Base-by-base conservation (phyloP, 1,140 invertebrate species). In the Drosophila miranda region DNA sequence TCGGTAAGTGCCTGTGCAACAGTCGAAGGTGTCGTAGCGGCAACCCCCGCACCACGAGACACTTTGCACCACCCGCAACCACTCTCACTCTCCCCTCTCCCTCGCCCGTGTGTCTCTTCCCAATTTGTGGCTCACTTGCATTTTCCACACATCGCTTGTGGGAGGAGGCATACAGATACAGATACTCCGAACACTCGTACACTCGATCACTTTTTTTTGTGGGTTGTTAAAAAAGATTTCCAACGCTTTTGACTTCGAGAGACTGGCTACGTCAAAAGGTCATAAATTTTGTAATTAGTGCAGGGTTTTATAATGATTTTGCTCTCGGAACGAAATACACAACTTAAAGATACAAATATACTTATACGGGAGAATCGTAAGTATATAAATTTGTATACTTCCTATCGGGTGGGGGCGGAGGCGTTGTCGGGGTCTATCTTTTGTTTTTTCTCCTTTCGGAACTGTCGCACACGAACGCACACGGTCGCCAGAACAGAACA, bases 401-500 rank as follows among this genome's bases (percentile, higher is more conserved):
- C 34, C 71, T 64, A 63, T 44, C 55, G 7, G 21, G 8, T 42
- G 45, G 58, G 51, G 26, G 46, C 19, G 19, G 19, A 19, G 46
- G 23, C 23, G 23, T 26, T 26, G 4, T 19, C 19, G 57, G 51
- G 23, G 46, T 43, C 43, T 58, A 19, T 56, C 52, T 59, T 60
- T 43, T 51, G 46, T 38, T 66, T 61, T 49, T 59, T 60, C 61
- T 53, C 45, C 30, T 48, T 23, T 28, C 44, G 50, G 50, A 78
- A 78, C 58, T 87, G 82, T 86, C 82, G 74, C 82, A 86, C 81
- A 86, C 81, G 81, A 86, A 86, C 78, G 81, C 77, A 81, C 81
- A 84, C 82, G 57, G 58, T 38, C 34, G 34, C 80, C n/a, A 74
- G 56, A 80, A 67, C 52, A 52, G 53, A 49, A 6, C 8, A 28